A percentile compares a stretch with the other conserved stretches of the same genome.
Conservation (phyloP, 2,888 invertebrate species). For the Oscheius sp. region DNA sequence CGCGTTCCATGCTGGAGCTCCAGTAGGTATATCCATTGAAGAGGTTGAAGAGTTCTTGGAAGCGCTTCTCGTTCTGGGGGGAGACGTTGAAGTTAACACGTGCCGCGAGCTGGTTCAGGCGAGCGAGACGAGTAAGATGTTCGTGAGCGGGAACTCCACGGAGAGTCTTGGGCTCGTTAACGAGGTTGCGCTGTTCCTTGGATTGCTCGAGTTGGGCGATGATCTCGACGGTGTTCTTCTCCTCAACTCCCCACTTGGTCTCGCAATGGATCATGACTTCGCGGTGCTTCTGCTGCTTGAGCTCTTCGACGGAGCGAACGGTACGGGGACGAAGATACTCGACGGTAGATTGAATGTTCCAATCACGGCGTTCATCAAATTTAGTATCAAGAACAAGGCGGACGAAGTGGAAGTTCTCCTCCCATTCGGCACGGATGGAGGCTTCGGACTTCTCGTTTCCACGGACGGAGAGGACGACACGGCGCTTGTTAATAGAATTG, state of each 20-base stretch:
- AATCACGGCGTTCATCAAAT: constrained; percentile 40
- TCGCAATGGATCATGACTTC: constrained; percentile 42
- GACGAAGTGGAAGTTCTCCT: constrained; percentile 37
- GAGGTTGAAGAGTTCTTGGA: constrained; percentile 46
- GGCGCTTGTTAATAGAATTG: constrained; percentile 32
- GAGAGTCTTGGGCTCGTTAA: constrained; percentile 21
- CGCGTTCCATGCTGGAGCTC: constrained; percentile 33
- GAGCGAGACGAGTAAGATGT: constrained; percentile 41
- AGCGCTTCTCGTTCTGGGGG: constrained; percentile 37
- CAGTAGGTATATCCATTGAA: constrained; percentile 58
- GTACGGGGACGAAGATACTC: constrained; percentile 45
- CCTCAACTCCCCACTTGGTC: constrained; percentile 46
- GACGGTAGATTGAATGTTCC: constrained; percentile 49
- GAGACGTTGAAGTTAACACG: constrained; percentile 52
- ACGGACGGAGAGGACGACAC: constrained; percentile 33
- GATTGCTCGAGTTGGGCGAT: constrained; percentile 45
- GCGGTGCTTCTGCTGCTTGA: constrained; percentile 50
- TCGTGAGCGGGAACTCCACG: constrained; percentile 44
- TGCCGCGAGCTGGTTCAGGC: constrained; percentile 46
- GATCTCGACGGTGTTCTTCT: constrained; percentile 44
- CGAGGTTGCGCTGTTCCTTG: constrained; percentile 40
- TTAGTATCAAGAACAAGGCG: constrained; percentile 36
- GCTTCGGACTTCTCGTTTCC: constrained; percentile 34
- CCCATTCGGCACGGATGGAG: constrained; percentile 37
- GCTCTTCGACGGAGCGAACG: constrained; percentile 38